These are phyloP conservation scores for Antechinus flavipes DNA, from an alignment of 2,113 vertebrate species.

Conservation along the genomic window DNA sequence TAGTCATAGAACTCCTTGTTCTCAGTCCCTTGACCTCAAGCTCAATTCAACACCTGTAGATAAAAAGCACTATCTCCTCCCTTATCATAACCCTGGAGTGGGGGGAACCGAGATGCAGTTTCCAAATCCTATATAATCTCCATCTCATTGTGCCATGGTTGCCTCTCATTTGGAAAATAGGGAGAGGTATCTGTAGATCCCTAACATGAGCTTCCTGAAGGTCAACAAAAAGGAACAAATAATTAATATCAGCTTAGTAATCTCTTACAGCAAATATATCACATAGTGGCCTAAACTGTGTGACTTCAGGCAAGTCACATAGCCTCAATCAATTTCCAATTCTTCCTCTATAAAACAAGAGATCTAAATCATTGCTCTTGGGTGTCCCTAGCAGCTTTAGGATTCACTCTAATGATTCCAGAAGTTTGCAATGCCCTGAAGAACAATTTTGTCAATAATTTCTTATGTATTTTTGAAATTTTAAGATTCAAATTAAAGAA, in stretches of 20 bases:
- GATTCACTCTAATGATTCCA: constrained; percentile 4
- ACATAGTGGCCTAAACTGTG: constrained; percentile 13
- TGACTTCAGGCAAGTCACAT: not conserved
- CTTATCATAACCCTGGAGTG: not conserved
- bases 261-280: not conserved
- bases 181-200: not conserved
- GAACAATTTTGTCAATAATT: constrained; percentile 34
- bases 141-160: not conserved
- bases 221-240: constrained; percentile 34
- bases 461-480: constrained; percentile 33
- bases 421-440: constrained; percentile 57
- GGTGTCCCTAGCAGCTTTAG: constrained; percentile 21
- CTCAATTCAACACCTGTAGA: not conserved
- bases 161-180: not conserved
- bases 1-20: not conserved
- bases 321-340: not conserved
- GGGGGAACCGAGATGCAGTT: not conserved
- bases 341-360: constrained; percentile 17
- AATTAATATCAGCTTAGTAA: constrained; percentile 16
- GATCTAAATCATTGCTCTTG: not conserved
- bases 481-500: not conserved
- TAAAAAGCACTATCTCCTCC: not conserved
- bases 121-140: not conserved
- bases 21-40: not conserved
- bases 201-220: constrained; percentile 2